phyloP scores from a whole-genome alignment of 2,888 invertebrate genomes.

The Drosophila melanosoma region DNA sequence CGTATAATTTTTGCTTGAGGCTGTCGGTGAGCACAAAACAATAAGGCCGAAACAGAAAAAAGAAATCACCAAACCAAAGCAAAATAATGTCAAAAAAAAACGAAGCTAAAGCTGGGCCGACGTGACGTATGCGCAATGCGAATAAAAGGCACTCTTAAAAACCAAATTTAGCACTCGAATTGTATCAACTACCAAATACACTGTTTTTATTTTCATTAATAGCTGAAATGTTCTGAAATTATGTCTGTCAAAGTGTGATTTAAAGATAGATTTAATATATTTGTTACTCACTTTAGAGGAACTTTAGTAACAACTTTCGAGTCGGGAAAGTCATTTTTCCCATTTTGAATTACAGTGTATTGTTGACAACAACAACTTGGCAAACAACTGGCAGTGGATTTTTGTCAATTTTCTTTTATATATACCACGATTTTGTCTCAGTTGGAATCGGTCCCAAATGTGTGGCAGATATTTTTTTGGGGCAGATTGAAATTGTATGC shows the following conservation, averaged over 20 bases:
- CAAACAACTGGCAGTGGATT: slow-evolving; percentile 35
- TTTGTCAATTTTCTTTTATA: background rate
- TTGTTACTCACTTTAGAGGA: background rate
- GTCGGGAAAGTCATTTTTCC: background rate
- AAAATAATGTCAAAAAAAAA: slow-evolving; percentile 37
- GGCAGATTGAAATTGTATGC: slow-evolving; percentile 45
- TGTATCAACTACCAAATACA: background rate
- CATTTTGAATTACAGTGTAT: background rate
- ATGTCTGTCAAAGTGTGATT: background rate
- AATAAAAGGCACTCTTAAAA: slow-evolving; percentile 27
- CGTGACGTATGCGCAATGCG: slow-evolving; percentile 71
- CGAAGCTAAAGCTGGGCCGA: slow-evolving; percentile 49
- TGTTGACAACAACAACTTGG: slow-evolving; percentile 21
- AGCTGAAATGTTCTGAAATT: no score
- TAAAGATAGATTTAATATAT: background rate
- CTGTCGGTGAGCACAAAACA: slow-evolving; percentile 76
- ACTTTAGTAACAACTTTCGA: background rate
- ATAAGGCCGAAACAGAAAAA: slow-evolving; percentile 49
- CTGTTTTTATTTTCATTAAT: background rate
- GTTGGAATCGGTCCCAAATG: slow-evolving; percentile 33
- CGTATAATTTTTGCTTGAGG: slow-evolving; percentile 79
- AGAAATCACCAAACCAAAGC: slow-evolving; percentile 4
- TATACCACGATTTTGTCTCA: slow-evolving; percentile 20
- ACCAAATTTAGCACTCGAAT: background rate
- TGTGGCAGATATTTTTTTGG: slow-evolving; percentile 38